Evolutionary conservation across 2,113 vertebrate species (phyloP).

Genomic region (Malurus melanocephalus): DNA sequence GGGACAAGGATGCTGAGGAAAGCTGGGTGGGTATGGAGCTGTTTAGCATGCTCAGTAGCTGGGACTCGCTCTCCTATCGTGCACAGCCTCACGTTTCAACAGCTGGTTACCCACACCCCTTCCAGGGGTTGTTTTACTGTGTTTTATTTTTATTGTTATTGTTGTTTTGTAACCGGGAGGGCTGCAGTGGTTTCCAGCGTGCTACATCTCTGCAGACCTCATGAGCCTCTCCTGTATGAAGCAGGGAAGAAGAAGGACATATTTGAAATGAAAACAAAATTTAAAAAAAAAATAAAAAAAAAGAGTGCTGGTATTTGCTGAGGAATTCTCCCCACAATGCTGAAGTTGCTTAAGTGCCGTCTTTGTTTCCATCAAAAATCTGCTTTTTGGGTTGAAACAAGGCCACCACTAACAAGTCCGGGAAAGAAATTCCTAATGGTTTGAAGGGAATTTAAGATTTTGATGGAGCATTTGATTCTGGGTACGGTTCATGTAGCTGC

Average conservation of each 20-base stretch:
- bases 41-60: background rate
- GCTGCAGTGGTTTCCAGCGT: background rate
- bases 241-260: background rate
- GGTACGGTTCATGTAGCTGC: conserved; percentile 33
- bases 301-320: background rate
- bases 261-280: conserved; percentile 19
- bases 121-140: background rate
- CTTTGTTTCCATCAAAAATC: conserved; percentile 57
- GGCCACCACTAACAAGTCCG: conserved; percentile 62
- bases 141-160: conserved; percentile 35
- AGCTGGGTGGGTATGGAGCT: background rate
- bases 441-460: conserved; percentile 28
- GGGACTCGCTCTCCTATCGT: conserved; percentile 1
- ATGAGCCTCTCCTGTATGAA: background rate
- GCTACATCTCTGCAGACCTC: background rate
- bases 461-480: conserved; percentile 46
- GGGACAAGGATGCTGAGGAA: background rate
- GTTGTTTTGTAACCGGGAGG: conserved; percentile 25
- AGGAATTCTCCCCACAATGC: conserved; percentile 64
- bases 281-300: background rate
- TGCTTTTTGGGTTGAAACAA: conserved; percentile 58
- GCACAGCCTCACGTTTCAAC: conserved; percentile 44
- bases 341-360: conserved; percentile 51
- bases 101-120: conserved; percentile 61
- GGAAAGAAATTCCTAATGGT: conserved; percentile 51